These are phyloP conservation scores for Chelon auratus DNA, from an alignment of 2,797 vertebrate genomes.

Conservation along the genomic window DNA sequence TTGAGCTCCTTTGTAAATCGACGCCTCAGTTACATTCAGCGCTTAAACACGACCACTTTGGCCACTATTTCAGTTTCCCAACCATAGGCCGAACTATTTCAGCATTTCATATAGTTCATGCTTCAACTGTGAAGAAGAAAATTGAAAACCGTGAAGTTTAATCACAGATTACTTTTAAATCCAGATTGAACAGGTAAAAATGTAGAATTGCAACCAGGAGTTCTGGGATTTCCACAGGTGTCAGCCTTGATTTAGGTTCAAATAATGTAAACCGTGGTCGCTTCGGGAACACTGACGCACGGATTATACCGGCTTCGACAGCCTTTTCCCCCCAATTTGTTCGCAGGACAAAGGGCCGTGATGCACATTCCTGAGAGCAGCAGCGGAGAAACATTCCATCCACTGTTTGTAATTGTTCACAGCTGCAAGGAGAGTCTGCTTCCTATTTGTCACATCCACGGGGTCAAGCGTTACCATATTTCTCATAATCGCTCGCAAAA, in stretches of 20 bases:
- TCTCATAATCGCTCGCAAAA: slow-evolving; percentile 68
- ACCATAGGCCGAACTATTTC: not conserved
- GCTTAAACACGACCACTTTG: not conserved
- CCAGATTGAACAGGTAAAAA: not conserved
- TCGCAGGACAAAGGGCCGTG: slow-evolving; percentile 73
- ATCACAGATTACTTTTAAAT: not conserved
- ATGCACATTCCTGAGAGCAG: slow-evolving; percentile 75
- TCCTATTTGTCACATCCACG: slow-evolving; percentile 81
- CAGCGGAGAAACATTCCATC: slow-evolving; percentile 74
- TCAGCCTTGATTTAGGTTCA: slow-evolving; percentile 19
- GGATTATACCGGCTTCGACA: slow-evolving; percentile 50
- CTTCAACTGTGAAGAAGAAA: not conserved
- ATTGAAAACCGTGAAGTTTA: not conserved
- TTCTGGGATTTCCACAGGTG: slow-evolving; percentile 53
- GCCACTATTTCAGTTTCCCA: not conserved
- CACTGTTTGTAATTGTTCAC: slow-evolving; percentile 81
- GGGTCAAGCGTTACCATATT: slow-evolving; percentile 74
- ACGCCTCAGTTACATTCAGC: not conserved
- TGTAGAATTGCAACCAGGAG: not conserved
- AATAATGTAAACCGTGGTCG: slow-evolving; percentile 27
- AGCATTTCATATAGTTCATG: not conserved
- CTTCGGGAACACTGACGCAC: slow-evolving; percentile 35
- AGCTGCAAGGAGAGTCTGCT: slow-evolving; percentile 74
- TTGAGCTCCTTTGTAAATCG: not conserved
- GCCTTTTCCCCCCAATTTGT: slow-evolving; percentile 64